phyloP scores from a whole-genome alignment of 2,113 vertebrate genomes.

The Taurulus bubalis region DNA sequence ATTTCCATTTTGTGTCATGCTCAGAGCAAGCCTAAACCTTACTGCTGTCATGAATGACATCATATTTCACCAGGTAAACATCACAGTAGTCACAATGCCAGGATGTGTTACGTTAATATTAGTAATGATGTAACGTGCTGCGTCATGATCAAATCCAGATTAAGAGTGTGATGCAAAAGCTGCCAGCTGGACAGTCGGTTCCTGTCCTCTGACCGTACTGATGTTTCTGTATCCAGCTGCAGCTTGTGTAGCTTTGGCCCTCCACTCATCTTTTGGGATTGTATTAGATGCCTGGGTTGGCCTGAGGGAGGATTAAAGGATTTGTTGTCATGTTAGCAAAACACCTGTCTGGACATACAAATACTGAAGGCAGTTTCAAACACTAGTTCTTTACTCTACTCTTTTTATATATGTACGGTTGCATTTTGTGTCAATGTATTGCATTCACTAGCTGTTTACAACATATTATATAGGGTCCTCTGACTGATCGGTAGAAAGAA shows the following conservation, averaged over 20 bases:
- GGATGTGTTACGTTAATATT: slow-evolving; percentile 52
- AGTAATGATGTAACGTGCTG: slow-evolving; percentile 57
- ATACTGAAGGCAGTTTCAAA: not conserved
- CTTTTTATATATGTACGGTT: not conserved
- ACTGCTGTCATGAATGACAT: slow-evolving; percentile 25
- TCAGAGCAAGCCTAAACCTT: not conserved
- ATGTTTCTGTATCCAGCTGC: slow-evolving; percentile 62
- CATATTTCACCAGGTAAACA: slow-evolving; percentile 26
- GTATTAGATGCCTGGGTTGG: slow-evolving; percentile 37
- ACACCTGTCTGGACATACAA: slow-evolving; percentile 60
- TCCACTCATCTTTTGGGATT: slow-evolving; percentile 40
- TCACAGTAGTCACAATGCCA: slow-evolving; percentile 13
- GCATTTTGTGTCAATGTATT: not conserved
- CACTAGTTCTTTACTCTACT: not conserved
- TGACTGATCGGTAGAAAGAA: slow-evolving; percentile 1
- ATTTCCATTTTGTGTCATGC: not conserved
- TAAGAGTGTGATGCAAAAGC: slow-evolving; percentile 56
- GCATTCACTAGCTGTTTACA: not conserved
- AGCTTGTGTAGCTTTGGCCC: slow-evolving; percentile 24
- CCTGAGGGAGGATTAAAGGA: slow-evolving; percentile 62
- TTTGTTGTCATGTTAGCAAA: slow-evolving; percentile 66
- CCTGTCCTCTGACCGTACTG: slow-evolving; percentile 35
- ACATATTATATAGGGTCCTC: slow-evolving; percentile 5
- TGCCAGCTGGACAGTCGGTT: slow-evolving; percentile 49
- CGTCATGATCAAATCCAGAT: slow-evolving; percentile 71